Evolutionary conservation across 2,888 invertebrate species (phyloP), one percentile per base, ranked within the genome.

Genomic region (Macrosiphum euphorbiae): DNA sequence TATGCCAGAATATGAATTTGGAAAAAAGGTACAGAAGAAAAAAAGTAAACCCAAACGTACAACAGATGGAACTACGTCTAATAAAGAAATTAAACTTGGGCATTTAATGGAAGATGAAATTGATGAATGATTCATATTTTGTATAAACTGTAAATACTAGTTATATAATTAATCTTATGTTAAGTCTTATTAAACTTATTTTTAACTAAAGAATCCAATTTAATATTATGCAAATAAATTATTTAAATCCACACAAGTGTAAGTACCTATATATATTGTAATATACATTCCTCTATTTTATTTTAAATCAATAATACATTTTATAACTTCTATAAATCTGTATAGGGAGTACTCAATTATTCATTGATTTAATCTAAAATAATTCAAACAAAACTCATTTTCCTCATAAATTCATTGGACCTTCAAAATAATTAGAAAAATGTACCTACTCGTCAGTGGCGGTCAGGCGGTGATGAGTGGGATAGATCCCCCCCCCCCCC

Each of bases 1-100:
- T 41, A 94, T 94, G 94, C 94, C 94, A 13, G 94, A 94, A 50
- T 94, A 94, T 16, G 89, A 92, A 61, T 92, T 94, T 61, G 94
- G 92, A 1, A 92, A 94, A 85, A 92, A 58, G 24, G 5, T 55
- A 5, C 44, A 52, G 8, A 94, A 94, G 52, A 94, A 88, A 44
- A 94, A 55, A 50, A 52, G 28, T 41, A 41, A 24, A 35, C 50
- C 67, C 0, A 89, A 92, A 47, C 50, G 61, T 26, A 47, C 89
- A 41, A 58, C 35, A 13, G 55, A 88, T 24, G 35, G 13, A 24
- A 47, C 26, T 44, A 3, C 26, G 10, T 24, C 16, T 16, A 35
- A 24, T 47, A 91, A 50, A 55, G 58, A 88, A 24, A 94, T 94
- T 24, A 94, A 92, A 89, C 92, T 94, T 41, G 94, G 86, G 10